Evolutionary conservation across 1,140 invertebrate species (phyloP).

Genomic region (Diuraphis noxia): DNA sequence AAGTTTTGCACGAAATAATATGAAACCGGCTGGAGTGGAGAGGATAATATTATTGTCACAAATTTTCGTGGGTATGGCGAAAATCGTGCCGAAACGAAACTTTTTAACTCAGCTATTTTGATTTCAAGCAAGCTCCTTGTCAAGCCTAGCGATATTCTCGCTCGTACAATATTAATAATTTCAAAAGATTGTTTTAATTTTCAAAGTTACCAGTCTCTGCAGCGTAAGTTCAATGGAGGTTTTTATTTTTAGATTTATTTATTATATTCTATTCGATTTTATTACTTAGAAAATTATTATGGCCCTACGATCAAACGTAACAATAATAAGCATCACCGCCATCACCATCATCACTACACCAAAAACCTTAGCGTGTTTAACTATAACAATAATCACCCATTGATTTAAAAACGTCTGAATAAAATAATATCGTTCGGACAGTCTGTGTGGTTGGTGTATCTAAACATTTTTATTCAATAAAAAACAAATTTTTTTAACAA

Average conservation of each 20-base stretch:
- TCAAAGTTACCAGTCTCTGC: neutral
- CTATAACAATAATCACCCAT: neutral
- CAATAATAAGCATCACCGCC: no score
- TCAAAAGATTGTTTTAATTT: constrained; percentile 40
- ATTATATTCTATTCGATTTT: neutral
- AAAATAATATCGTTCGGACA: neutral
- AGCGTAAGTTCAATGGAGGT: neutral
- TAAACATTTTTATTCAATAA: neutral
- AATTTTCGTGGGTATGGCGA: neutral
- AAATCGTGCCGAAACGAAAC: constrained; percentile 16
- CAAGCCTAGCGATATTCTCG: constrained; percentile 61
- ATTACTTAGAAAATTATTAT: neutral
- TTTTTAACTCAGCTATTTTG: constrained; percentile 20
- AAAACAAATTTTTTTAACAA: neutral
- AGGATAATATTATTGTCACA: constrained; percentile 40
- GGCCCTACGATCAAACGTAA: neutral
- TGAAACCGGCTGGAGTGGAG: neutral
- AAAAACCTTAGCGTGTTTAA: no score
- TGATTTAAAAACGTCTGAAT: neutral
- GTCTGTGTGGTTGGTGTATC: neutral
- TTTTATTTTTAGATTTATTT: neutral
- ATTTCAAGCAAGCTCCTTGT: constrained; percentile 59
- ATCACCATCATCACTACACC: neutral
- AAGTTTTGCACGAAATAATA: neutral
- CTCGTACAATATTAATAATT: neutral